Percentiles rank a stretch among this genome's conserved stretches.
These are phyloP conservation scores for Ferrisia virgata DNA, from an alignment of 2,888 invertebrate genomes.

Conservation along the genomic window DNA sequence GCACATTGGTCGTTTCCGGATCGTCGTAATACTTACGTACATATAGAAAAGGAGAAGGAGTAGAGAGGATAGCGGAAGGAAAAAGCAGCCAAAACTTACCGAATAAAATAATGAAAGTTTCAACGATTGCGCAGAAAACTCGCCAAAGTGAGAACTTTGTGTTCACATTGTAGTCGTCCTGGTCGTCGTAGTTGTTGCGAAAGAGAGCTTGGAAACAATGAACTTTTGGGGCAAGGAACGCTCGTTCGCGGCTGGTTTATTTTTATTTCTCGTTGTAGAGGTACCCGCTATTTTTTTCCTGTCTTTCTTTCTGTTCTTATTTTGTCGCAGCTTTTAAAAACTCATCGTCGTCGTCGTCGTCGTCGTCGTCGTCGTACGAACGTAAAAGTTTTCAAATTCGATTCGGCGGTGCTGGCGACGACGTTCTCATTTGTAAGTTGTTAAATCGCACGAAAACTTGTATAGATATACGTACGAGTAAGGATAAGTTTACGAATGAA, in stretches of 20 bases:
- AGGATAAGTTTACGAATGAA: neutral
- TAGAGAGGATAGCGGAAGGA: too few species aligned
- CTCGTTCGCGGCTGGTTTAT: too few species aligned
- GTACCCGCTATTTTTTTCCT: neutral
- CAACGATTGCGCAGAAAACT: neutral
- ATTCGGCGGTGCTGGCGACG: too few species aligned
- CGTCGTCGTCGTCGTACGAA: neutral
- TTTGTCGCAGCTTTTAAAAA: neutral
- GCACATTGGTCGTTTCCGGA: neutral
- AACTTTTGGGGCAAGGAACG: neutral
- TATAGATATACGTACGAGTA: too few species aligned
- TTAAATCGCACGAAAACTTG: neutral
- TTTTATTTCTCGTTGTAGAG: neutral
- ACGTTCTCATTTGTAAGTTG: neutral
- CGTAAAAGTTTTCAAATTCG: neutral
- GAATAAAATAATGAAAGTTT: neutral
- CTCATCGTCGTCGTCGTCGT: neutral
- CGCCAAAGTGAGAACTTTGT: neutral
- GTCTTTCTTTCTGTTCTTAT: neutral
- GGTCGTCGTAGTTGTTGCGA: too few species aligned
- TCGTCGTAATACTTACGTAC: too few species aligned
- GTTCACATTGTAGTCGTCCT: too few species aligned
- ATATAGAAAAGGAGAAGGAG: too few species aligned
- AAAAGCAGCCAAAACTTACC: neutral
- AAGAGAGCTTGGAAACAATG: neutral